phyloP scores from a whole-genome alignment of 37 sponge, comb jelly and placozoan genomes.

The Chondrilla cf. caribensis region DNA sequence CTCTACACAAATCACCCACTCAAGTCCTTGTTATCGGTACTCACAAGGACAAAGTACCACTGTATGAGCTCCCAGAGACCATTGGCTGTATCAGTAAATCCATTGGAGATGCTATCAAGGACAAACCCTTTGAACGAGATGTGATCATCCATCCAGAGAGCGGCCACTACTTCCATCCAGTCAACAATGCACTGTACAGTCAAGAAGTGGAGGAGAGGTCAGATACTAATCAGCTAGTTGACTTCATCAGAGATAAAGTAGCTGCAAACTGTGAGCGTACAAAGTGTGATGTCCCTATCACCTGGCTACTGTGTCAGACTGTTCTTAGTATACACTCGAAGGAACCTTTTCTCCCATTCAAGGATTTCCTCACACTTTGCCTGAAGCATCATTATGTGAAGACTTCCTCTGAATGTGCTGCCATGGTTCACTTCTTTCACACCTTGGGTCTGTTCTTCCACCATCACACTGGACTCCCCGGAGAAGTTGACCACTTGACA shows the following conservation, averaged over 20 bases:
- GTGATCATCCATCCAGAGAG: neutral
- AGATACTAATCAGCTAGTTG: neutral
- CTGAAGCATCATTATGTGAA: neutral
- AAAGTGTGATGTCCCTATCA: neutral
- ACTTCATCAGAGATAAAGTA: neutral
- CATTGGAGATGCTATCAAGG: neutral
- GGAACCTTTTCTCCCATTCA: neutral
- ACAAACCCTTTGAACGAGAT: neutral
- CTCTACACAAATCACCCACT: neutral
- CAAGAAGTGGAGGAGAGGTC: neutral
- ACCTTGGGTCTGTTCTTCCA: slow-evolving; percentile 4
- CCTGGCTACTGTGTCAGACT: neutral
- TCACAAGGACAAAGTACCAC: neutral
- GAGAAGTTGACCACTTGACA: slow-evolving; percentile 1
- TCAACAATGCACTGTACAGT: neutral
- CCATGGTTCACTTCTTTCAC: slow-evolving; percentile 1
- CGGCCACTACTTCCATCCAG: neutral
- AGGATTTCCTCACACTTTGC: neutral
- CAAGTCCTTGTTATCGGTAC: neutral
- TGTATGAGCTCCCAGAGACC: neutral
- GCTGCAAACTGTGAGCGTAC: neutral
- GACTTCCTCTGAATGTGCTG: neutral
- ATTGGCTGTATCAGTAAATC: neutral
- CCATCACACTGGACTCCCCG: neutral
- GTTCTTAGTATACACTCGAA: neutral